These are phyloP conservation scores for Struthio camelus DNA, from an alignment of 2,113 vertebrate species.

Conservation along the genomic window DNA sequence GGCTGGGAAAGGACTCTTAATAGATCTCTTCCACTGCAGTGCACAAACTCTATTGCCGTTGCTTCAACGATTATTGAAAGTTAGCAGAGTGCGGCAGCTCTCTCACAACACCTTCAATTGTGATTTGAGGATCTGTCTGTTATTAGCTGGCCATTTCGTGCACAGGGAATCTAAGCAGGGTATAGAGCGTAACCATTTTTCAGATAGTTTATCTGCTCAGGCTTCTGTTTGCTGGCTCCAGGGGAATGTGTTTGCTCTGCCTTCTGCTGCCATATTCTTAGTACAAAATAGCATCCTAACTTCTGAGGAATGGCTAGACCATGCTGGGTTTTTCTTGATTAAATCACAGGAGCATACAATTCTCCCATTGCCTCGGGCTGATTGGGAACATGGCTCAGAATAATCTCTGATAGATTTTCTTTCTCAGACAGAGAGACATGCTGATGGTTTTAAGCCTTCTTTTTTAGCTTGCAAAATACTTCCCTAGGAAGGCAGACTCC, in stretches of 20 bases:
- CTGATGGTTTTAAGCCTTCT: background rate
- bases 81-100: constrained; percentile 65
- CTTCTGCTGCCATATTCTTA: rapidly evolving
- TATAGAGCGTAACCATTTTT: background rate
- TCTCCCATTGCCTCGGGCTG: background rate
- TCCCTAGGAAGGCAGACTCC: background rate
- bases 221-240: background rate
- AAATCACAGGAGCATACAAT: background rate
- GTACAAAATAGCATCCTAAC: background rate
- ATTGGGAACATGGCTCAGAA: background rate
- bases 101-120: constrained; percentile 49
- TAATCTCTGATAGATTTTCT: background rate
- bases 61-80: constrained; percentile 54
- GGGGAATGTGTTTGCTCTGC: rapidly evolving
- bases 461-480: background rate
- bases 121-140: constrained; percentile 44
- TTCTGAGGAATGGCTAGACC: background rate
- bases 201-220: background rate
- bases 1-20: constrained; percentile 58
- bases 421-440: background rate
- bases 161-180: background rate
- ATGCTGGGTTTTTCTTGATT: background rate
- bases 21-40: constrained; percentile 68
- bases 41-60: constrained; percentile 70
- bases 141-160: background rate